Conservation (phyloP, 1,140 invertebrate genomes). For the Drosophila miranda region DNA sequence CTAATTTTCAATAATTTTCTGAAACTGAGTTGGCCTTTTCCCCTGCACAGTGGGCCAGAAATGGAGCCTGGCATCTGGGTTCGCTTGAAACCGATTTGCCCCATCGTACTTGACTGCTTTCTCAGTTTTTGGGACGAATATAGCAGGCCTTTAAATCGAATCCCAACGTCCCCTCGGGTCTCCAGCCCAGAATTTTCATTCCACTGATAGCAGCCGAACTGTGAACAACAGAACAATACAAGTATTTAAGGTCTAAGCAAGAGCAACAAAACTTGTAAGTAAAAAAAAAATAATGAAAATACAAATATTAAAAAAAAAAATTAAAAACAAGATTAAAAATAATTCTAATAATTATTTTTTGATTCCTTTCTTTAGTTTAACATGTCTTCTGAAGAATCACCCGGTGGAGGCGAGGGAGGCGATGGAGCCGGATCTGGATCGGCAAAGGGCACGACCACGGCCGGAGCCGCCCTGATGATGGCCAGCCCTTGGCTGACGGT, state of each 20-base stretch:
- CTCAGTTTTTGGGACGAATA: not conserved
- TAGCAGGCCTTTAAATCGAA: slow-evolving; percentile 17
- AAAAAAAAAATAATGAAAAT: not conserved
- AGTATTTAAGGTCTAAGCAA: not conserved
- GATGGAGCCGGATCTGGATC: not conserved
- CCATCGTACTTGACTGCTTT: slow-evolving; percentile 14
- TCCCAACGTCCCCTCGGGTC: not conserved
- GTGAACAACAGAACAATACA: slow-evolving; percentile 13
- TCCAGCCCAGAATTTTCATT: slow-evolving; percentile 2
- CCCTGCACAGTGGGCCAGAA: not conserved
- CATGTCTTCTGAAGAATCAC: not conserved
- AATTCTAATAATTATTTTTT: not conserved
- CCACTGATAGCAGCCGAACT: slow-evolving; percentile 4
- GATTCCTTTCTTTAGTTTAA: not conserved
- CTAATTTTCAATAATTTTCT: too few species aligned
- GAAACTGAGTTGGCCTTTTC: too few species aligned
- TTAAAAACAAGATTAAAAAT: too few species aligned
- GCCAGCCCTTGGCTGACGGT: slow-evolving; percentile 26
- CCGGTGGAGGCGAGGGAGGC: not conserved
- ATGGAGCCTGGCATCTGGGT: not conserved
- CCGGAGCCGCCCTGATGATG: slow-evolving; percentile 17
- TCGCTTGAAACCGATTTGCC: not conserved
- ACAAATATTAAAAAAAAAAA: not conserved
- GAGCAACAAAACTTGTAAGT: slow-evolving; percentile 1
- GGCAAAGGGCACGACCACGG: slow-evolving; percentile 9